Conservation (phyloP, 2,888 invertebrate genomes). For the Toxonevra muliebris region DNA sequence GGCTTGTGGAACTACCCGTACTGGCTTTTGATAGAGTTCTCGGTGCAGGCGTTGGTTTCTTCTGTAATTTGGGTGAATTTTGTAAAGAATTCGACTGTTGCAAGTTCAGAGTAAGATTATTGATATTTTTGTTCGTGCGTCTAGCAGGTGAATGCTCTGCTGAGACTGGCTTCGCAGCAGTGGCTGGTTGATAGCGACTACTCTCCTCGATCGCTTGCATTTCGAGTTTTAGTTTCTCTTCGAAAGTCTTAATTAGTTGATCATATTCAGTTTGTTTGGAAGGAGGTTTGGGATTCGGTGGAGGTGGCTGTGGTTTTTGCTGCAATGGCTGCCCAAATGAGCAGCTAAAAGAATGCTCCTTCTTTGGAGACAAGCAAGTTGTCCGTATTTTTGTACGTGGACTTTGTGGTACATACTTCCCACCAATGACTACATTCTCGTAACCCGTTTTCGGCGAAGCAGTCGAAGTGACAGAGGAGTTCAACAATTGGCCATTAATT, state of each 20-base stretch:
- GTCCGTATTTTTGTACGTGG: slow-evolving; percentile 67
- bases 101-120: slow-evolving; percentile 61
- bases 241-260: slow-evolving; percentile 67
- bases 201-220: slow-evolving; percentile 64
- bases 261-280: slow-evolving; percentile 59
- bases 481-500: slow-evolving; percentile 49
- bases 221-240: slow-evolving; percentile 68
- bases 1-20: slow-evolving; percentile 25
- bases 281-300: slow-evolving; percentile 41
- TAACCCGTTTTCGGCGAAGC: slow-evolving; percentile 62
- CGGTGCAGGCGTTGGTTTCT: slow-evolving; percentile 59
- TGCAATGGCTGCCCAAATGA: slow-evolving; percentile 41
- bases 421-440: slow-evolving; percentile 69
- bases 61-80: slow-evolving; percentile 52
- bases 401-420: slow-evolving; percentile 63
- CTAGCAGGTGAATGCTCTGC: slow-evolving; percentile 45
- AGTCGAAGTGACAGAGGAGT: slow-evolving; percentile 24
- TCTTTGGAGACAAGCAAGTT: slow-evolving; percentile 67
- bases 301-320: slow-evolving; percentile 41
- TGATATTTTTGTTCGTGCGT: slow-evolving; percentile 59
- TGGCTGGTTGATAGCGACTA: slow-evolving; percentile 42
- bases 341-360: slow-evolving; percentile 58
- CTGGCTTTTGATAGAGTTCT: slow-evolving; percentile 48
- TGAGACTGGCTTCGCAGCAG: slow-evolving; percentile 23
- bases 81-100: slow-evolving; percentile 44